Evolutionary conservation across 2,888 invertebrate species (phyloP).

Genomic region (Agrochola lychnidis): DNA sequence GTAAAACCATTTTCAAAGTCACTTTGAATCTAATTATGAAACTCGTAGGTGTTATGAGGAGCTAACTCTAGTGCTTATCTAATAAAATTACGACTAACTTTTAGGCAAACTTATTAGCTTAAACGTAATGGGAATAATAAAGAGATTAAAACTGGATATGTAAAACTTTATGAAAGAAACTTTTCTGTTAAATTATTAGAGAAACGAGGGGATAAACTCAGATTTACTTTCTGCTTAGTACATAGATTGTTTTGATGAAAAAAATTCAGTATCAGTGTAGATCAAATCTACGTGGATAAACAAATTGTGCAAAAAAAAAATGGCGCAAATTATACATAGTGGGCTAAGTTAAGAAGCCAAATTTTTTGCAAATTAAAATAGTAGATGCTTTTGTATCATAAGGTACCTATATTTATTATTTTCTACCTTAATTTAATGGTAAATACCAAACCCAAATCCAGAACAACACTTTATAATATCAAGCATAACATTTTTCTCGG

Average conservation of each 20-base stretch:
- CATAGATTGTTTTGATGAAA: not conserved
- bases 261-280: too few relatives aligned
- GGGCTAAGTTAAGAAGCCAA: not conserved
- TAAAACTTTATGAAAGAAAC: not conserved
- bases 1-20: slow-evolving; percentile 28
- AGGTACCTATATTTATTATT: not conserved
- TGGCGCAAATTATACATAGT: not conserved
- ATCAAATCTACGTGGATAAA: too few relatives aligned
- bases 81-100: slow-evolving; percentile 20
- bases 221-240: not conserved
- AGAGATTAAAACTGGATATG: slow-evolving; percentile 25
- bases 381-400: not conserved
- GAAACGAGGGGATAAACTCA: too few relatives aligned
- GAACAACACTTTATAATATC: slow-evolving; percentile 47
- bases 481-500: slow-evolving; percentile 54
- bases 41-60: slow-evolving; percentile 17
- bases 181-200: not conserved
- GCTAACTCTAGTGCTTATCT: slow-evolving; percentile 27
- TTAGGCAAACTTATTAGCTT: slow-evolving; percentile 13
- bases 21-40: slow-evolving; percentile 35
- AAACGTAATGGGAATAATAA: slow-evolving; percentile 31
- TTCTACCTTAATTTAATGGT: not conserved
- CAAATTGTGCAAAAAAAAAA: not conserved
- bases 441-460: slow-evolving; percentile 20
- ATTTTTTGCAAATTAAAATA: not conserved